phyloP scores from a whole-genome alignment of 2,888 invertebrate genomes.

The Mycalesis mineus region DNA sequence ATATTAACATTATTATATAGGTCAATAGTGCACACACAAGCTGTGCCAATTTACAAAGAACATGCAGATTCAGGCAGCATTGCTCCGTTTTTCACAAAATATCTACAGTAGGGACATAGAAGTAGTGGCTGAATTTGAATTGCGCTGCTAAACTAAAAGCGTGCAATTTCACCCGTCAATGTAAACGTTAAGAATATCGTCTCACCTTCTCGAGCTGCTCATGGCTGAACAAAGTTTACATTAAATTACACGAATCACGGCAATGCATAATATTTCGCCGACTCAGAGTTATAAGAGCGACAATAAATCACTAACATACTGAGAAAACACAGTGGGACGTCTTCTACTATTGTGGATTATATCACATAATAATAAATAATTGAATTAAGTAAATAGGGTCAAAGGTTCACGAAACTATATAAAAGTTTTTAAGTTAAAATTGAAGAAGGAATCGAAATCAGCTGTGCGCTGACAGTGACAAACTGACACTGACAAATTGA shows the following conservation, averaged over 20 bases:
- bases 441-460: slow-evolving; percentile 13
- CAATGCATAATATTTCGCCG: background rate
- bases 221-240: slow-evolving; percentile 9
- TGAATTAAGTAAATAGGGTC: slow-evolving; percentile 24
- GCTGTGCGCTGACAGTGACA: background rate
- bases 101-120: background rate
- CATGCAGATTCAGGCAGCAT: background rate
- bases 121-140: too few species aligned
- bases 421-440: background rate
- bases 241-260: too few species aligned
- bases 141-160: slow-evolving; percentile 4
- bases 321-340: background rate
- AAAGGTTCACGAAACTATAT: slow-evolving; percentile 26
- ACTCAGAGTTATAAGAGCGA: background rate
- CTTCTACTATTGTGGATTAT: background rate
- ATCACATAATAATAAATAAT: slow-evolving; percentile 16
- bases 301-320: background rate
- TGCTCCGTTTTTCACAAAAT: background rate
- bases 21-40: background rate
- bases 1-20: too few species aligned
- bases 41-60: background rate
- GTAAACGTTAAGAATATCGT: background rate
- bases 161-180: background rate
- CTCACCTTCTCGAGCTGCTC: slow-evolving; percentile 26
- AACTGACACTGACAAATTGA: slow-evolving; percentile 10